Conservation (phyloP, 2,113 vertebrate species). For the Drymodes brunneopygia region DNA sequence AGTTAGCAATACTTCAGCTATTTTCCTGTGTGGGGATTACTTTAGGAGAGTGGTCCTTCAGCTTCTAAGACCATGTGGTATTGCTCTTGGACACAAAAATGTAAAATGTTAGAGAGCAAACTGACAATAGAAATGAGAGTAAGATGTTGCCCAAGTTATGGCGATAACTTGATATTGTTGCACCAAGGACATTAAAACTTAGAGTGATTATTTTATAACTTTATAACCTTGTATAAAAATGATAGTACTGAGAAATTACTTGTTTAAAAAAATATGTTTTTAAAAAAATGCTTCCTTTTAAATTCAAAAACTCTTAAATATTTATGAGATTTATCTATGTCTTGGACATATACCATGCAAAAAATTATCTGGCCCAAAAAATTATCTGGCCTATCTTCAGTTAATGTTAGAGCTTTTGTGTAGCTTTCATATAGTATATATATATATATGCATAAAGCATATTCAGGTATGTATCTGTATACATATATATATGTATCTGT, state of each 20-base stretch:
- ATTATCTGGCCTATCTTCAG: background rate
- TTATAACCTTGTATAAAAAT: background rate
- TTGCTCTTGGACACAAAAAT: background rate
- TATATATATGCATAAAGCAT: rapidly evolving
- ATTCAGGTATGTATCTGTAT: background rate
- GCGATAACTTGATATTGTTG: background rate
- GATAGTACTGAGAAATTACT: background rate
- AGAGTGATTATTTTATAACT: rapidly evolving
- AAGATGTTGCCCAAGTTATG: background rate
- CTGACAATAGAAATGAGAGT: background rate
- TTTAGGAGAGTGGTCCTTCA: background rate
- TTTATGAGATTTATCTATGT: background rate
- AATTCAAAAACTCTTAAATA: background rate
- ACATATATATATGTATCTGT: background rate
- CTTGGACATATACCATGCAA: background rate
- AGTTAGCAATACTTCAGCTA: background rate
- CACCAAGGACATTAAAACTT: background rate
- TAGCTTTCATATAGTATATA: background rate
- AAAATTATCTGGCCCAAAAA: background rate
- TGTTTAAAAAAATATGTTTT: background rate
- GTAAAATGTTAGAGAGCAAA: background rate
- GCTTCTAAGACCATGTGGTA: background rate
- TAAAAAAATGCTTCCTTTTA: background rate
- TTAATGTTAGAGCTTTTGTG: background rate
- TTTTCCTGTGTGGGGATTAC: background rate